Evolutionary conservation across 1,140 invertebrate species (phyloP).

Genomic region (Dryas iulia): DNA sequence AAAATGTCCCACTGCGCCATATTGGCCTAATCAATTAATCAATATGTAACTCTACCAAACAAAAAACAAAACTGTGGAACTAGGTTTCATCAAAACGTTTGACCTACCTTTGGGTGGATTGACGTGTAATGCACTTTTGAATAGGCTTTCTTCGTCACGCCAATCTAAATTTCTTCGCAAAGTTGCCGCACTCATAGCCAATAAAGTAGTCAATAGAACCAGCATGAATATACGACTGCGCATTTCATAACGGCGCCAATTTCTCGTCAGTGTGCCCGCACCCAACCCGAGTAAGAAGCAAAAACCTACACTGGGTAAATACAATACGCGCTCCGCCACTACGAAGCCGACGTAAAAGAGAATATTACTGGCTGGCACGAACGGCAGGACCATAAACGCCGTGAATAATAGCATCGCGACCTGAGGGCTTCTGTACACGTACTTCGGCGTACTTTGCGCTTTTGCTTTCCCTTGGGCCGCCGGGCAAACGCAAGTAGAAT

Average conservation of each 20-base stretch:
- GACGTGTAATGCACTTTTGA: constrained; percentile 92
- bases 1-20: too few relatives aligned
- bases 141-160: constrained; percentile 95
- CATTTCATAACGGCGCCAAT: constrained; percentile 76
- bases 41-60: too few relatives aligned
- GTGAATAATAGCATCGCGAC: constrained; percentile 83
- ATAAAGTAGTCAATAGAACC: constrained; percentile 82
- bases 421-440: constrained; percentile 64
- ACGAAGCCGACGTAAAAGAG: constrained; percentile 99
- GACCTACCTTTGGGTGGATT: constrained; percentile 98
- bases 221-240: constrained; percentile 74
- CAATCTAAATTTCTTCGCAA: constrained; percentile 93
- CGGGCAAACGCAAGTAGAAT: constrained; percentile 69
- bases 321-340: constrained; percentile 96
- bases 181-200: constrained; percentile 89
- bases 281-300: constrained; percentile 93
- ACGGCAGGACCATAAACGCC: constrained; percentile 92
- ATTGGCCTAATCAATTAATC: too few relatives aligned
- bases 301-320: constrained; percentile 97
- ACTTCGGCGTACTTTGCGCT: constrained; percentile 46
- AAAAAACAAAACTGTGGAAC: neutral
- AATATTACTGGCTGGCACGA: constrained; percentile 95
- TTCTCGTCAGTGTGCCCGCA: constrained; percentile 74
- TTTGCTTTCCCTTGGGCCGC: constrained; percentile 54
- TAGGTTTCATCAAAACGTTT: neutral